These are phyloP conservation scores for Ametastegia equiseti DNA, from an alignment of 2,888 invertebrate species.

Conservation along the genomic window DNA sequence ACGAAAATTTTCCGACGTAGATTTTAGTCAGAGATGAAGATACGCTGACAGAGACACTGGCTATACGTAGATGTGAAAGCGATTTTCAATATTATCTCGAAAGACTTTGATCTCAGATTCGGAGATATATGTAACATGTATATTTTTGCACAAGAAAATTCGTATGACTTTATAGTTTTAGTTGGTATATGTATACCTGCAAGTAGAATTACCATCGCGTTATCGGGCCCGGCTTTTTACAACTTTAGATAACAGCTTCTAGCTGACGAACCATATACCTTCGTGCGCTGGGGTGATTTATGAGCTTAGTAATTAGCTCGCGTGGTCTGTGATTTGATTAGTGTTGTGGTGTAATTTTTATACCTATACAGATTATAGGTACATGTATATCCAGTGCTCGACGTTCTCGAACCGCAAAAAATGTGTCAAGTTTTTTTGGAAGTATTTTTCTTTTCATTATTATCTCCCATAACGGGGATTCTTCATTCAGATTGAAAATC, in stretches of 20 bases:
- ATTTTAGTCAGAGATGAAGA: conserved; percentile 17
- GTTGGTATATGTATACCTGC: no score
- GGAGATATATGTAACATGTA: no score
- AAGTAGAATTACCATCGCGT: background rate
- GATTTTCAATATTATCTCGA: background rate
- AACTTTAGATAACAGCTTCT: no score
- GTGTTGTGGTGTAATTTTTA: background rate
- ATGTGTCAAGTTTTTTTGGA: background rate
- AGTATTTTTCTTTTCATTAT: conserved; percentile 13
- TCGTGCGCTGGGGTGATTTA: conserved; percentile 31
- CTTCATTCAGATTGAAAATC: background rate
- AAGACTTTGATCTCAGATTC: no score
- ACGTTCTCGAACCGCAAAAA: no score
- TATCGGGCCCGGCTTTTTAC: no score
- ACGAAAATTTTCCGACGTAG: background rate
- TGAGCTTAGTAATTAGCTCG: conserved; percentile 35
- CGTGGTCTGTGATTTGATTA: conserved; percentile 32
- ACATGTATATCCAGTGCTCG: background rate
- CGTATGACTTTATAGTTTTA: no score
- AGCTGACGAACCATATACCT: no score
- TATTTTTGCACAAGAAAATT: no score
- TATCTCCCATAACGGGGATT: no score
- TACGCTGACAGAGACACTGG: background rate
- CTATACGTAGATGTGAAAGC: background rate
- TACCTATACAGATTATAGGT: no score